These are phyloP conservation scores for Heliconius hewitsoni DNA, from an alignment of 1,140 invertebrate genomes.

Conservation along the genomic window DNA sequence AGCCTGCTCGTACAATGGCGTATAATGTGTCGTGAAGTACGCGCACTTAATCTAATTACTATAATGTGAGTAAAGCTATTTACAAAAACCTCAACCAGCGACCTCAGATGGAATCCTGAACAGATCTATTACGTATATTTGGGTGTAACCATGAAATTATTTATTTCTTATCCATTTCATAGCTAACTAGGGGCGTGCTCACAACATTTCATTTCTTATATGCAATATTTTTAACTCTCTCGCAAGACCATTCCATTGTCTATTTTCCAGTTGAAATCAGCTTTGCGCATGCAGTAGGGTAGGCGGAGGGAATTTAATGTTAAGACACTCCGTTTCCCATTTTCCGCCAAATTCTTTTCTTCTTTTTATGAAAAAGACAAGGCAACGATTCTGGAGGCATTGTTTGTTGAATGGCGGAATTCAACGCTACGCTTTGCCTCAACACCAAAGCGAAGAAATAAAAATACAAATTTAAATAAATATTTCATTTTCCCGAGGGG, in stretches of 20 bases:
- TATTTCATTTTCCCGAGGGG: too few species aligned
- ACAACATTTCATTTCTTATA: constrained; percentile 4
- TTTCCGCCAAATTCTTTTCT: too few species aligned
- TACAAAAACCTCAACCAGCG: constrained; percentile 14
- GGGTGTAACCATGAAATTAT: constrained; percentile 45
- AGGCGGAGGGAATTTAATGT: too few species aligned
- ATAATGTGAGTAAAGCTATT: constrained; percentile 16
- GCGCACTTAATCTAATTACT: constrained; percentile 25
- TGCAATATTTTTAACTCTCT: not conserved
- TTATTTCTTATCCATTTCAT: constrained; percentile 41
- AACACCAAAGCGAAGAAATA: too few species aligned
- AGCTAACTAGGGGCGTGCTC: constrained; percentile 28
- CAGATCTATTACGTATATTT: constrained; percentile 44
- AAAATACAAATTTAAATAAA: too few species aligned
- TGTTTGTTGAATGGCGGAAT: too few species aligned
- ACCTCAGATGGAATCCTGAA: constrained; percentile 42
- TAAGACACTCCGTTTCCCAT: too few species aligned
- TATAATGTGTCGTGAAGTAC: not conserved
- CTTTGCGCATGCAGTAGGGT: too few species aligned
- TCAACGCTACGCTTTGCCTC: too few species aligned
- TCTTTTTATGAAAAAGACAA: too few species aligned
- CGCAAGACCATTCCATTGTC: not conserved
- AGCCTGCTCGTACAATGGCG: not conserved
- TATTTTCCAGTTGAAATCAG: too few species aligned
- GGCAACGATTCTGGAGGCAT: too few species aligned